phyloP scores from a whole-genome alignment of 2,888 invertebrate species.

The Folsomia manolachei region DNA sequence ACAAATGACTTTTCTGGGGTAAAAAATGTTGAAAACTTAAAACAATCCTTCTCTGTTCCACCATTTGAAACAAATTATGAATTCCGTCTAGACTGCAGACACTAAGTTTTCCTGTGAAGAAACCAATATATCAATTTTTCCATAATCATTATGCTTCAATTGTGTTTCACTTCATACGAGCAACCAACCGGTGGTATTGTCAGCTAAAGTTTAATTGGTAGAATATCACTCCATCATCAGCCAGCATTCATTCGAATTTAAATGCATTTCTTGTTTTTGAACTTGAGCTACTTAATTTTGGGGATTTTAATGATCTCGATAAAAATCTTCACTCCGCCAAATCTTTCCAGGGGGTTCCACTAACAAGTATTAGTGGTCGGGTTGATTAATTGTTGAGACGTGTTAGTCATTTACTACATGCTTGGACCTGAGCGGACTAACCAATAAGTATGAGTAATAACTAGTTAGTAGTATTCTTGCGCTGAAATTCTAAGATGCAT shows the following conservation, averaged over 20 bases:
- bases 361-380: slow-evolving; percentile 2
- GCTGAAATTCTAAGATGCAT: no score
- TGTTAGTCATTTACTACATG: background rate
- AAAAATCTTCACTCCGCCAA: slow-evolving; percentile 15
- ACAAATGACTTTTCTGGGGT: slow-evolving; percentile 45
- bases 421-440: no score
- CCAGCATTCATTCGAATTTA: background rate
- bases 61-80: slow-evolving; percentile 4
- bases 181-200: background rate
- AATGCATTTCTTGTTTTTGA: background rate
- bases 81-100: slow-evolving; percentile 14
- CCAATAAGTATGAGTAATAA: no score
- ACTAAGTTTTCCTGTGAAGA: background rate
- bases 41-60: slow-evolving; percentile 10
- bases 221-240: background rate
- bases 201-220: background rate
- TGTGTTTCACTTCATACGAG: background rate
- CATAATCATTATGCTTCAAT: background rate
- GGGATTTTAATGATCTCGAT: slow-evolving; percentile 14
- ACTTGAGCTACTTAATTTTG: slow-evolving; percentile 3
- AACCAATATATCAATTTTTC: slow-evolving; percentile 12
- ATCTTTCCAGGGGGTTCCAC: slow-evolving; percentile 9
- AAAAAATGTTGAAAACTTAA: slow-evolving; percentile 29
- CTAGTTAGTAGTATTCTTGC: no score
- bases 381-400: background rate